Evolutionary conservation across 2,888 invertebrate species (phyloP).

Genomic region (Sialis fuliginosa): DNA sequence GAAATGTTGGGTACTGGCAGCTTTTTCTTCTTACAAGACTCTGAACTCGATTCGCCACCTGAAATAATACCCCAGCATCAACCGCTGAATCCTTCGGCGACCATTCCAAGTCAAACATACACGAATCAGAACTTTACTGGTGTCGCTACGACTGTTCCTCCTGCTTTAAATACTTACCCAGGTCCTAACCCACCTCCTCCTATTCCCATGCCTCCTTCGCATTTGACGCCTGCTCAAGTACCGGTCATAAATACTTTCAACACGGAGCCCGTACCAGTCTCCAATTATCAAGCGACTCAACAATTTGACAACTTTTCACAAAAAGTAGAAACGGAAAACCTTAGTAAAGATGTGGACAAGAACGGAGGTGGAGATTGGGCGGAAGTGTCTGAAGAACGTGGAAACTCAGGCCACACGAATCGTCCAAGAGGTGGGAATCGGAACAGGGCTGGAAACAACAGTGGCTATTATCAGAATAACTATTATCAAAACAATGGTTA

Average conservation of each 20-base stretch:
- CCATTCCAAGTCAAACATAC: constrained; percentile 68
- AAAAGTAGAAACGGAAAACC: background rate
- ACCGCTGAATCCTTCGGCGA: constrained; percentile 18
- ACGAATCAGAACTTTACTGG: constrained; percentile 63
- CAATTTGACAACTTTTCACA: constrained; percentile 2
- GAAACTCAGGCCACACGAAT: background rate
- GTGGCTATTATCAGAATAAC: constrained; percentile 15
- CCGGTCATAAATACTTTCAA: constrained; percentile 1
- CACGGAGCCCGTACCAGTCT: background rate
- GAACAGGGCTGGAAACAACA: constrained; percentile 12
- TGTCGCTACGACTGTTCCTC: constrained; percentile 26
- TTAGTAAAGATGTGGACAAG: constrained; percentile 1
- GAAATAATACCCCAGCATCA: constrained; percentile 25
- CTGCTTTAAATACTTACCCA: constrained; percentile 32
- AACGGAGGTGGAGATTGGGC: constrained; percentile 19
- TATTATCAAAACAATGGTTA: constrained; percentile 20
- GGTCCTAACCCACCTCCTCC: constrained; percentile 35
- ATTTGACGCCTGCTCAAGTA: constrained; percentile 14
- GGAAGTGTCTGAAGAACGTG: constrained; percentile 16
- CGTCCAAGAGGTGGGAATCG: constrained; percentile 14
- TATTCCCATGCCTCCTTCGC: constrained; percentile 33
- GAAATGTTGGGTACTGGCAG: constrained; percentile 62
- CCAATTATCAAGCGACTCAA: constrained; percentile 1
- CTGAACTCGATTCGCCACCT: constrained; percentile 63
- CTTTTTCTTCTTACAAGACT: constrained; percentile 77